A percentile compares a stretch with the other conserved stretches of the same genome.
Conservation (phyloP, 1,140 invertebrate genomes). For the Drusus annulatus region DNA sequence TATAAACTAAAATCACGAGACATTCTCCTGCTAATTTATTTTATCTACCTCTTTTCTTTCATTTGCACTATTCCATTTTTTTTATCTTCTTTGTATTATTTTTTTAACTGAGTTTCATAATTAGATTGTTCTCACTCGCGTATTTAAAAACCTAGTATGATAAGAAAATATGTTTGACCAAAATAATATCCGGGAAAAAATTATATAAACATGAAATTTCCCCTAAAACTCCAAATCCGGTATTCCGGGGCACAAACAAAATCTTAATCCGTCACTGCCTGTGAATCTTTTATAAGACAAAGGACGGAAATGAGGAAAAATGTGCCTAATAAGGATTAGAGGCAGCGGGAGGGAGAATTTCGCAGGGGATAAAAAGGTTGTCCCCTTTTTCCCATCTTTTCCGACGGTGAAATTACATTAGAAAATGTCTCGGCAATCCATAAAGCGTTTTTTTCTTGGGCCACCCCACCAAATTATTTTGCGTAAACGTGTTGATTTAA, state of each 20-base stretch:
- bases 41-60: no score
- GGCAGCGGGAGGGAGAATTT: conserved; percentile 35
- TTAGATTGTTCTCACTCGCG: no score
- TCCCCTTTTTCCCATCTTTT: not conserved
- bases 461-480: conserved; percentile 15
- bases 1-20: no score
- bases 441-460: not conserved
- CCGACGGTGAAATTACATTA: conserved; percentile 3
- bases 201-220: no score
- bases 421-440: conserved; percentile 5
- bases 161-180: no score
- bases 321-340: conserved; percentile 57
- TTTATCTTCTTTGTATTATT: no score
- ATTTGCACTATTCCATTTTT: no score
- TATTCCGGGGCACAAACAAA: not conserved
- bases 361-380: conserved; percentile 1
- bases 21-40: no score
- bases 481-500: conserved; percentile 16
- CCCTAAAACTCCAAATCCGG: not conserved
- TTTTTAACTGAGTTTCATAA: no score
- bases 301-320: conserved; percentile 57
- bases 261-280: conserved; percentile 36
- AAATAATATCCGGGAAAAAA: no score
- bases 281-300: conserved; percentile 58
- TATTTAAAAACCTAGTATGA: no score